Percentiles rank a stretch among this genome's conserved stretches.
Conservation (phyloP, 1,140 invertebrate species). For the Augochlora pura region DNA sequence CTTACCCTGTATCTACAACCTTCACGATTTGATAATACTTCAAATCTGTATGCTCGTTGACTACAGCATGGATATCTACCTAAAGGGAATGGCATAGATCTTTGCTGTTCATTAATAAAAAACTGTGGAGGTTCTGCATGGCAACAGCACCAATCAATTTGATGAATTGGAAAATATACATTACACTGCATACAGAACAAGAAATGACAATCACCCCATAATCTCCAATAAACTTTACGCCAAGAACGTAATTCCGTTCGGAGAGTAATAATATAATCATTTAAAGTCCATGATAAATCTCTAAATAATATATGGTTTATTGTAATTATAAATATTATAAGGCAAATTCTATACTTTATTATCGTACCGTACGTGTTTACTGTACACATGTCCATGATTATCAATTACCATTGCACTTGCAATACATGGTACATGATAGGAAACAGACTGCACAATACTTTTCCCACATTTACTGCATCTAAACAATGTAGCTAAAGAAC, state of each 20-base stretch:
- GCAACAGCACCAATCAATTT: slow-evolving; percentile 90
- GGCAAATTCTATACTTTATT: slow-evolving; percentile 23
- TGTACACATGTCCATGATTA: slow-evolving; percentile 85
- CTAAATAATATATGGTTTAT: slow-evolving; percentile 74
- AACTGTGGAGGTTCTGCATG: slow-evolving; percentile 89
- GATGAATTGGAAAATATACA: slow-evolving; percentile 87
- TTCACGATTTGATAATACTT: slow-evolving; percentile 81
- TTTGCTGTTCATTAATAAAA: slow-evolving; percentile 85
- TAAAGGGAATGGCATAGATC: slow-evolving; percentile 82
- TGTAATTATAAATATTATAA: slow-evolving; percentile 20
- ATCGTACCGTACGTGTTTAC: slow-evolving; percentile 84
- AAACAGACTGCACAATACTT: slow-evolving; percentile 83
- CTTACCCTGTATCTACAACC: slow-evolving; percentile 75
- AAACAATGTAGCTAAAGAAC: slow-evolving; percentile 87
- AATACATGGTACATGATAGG: slow-evolving; percentile 84
- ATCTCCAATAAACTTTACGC: slow-evolving; percentile 94
- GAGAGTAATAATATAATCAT: slow-evolving; percentile 88
- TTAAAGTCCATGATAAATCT: slow-evolving; percentile 90
- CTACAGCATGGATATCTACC: slow-evolving; percentile 93
- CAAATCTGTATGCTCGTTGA: slow-evolving; percentile 89
- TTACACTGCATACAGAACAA: slow-evolving; percentile 88
- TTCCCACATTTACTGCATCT: slow-evolving; percentile 85
- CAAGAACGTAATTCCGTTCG: slow-evolving; percentile 90
- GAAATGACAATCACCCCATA: slow-evolving; percentile 94
- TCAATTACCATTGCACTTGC: slow-evolving; percentile 86